Percentiles rank a stretch among this genome's conserved stretches.
Evolutionary conservation across 2,113 vertebrate species (phyloP).

Genomic region (Reinhardtius hippoglossoides): DNA sequence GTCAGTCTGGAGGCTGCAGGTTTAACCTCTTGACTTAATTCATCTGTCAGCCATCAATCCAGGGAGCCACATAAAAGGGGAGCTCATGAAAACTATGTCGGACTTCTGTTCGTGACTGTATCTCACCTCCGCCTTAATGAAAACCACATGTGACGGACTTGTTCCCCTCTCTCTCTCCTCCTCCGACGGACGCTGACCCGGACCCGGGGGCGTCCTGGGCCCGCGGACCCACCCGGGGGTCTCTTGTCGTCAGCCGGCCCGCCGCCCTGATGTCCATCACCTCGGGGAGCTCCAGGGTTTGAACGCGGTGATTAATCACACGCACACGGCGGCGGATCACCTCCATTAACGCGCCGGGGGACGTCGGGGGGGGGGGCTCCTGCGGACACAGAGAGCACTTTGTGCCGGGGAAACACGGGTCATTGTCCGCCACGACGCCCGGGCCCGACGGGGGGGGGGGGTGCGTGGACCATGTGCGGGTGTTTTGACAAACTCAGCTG

Average conservation of each 20-base stretch:
- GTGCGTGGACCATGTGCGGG: conserved; percentile 70
- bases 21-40: conserved; percentile 14
- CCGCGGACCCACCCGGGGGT: neutral
- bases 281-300: conserved; percentile 5
- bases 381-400: conserved; percentile 78
- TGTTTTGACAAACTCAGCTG: conserved; percentile 85
- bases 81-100: conserved; percentile 25
- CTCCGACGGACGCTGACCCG: conserved; percentile 66
- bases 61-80: conserved; percentile 19
- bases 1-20: neutral
- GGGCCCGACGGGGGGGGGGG: conserved; percentile 40
- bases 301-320: neutral
- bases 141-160: conserved; percentile 69
- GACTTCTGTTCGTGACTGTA: conserved; percentile 51
- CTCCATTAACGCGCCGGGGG: neutral
- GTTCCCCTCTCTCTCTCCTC: conserved; percentile 51
- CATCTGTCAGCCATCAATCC: conserved; percentile 47
- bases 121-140: conserved; percentile 68
- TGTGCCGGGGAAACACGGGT: conserved; percentile 79
- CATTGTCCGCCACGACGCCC: conserved; percentile 75
- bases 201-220: conserved; percentile 35
- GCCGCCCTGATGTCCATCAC: conserved; percentile 31
- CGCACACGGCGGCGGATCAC: conserved; percentile 3
- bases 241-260: conserved; percentile 19
- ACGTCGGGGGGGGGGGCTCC: neutral